Evolutionary conservation across 2,113 vertebrate species (phyloP).

Genomic region (Onychorhynchus coronatus): DNA sequence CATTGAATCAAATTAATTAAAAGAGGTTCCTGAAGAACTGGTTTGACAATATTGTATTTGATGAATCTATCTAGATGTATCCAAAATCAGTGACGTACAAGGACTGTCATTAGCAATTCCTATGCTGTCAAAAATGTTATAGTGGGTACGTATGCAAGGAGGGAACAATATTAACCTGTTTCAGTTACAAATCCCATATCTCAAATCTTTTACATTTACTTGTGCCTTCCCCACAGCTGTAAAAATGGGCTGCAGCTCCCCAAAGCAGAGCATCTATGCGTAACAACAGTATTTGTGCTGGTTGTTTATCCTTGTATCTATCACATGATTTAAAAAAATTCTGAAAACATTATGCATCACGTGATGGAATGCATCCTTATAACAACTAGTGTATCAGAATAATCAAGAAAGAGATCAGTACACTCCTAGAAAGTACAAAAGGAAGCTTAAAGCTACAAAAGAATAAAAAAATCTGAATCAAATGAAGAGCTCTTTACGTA

Average conservation of each 20-base stretch:
- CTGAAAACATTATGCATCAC: not conserved
- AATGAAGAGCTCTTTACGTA: not conserved
- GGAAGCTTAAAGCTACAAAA: not conserved
- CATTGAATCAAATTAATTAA: not conserved
- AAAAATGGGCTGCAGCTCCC: not conserved
- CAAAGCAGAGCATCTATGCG: not conserved
- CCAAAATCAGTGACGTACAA: not conserved
- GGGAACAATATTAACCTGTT: not conserved
- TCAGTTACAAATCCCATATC: not conserved
- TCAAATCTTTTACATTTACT: not conserved
- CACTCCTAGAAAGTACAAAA: not conserved
- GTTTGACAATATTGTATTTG: not conserved
- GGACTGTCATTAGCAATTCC: not conserved
- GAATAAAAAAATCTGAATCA: rapidly evolving
- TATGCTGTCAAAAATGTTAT: not conserved
- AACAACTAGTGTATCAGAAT: not conserved
- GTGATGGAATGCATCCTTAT: not conserved
- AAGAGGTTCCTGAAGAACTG: not conserved
- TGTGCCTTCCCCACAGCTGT: not conserved
- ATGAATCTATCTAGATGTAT: not conserved
- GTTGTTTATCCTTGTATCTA: not conserved
- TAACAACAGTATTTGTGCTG: not conserved
- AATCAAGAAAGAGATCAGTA: not conserved
- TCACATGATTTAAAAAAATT: not conserved
- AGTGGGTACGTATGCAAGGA: not conserved